A percentile compares a stretch with the other conserved stretches of the same genome.
These are phyloP conservation scores for Tiaroga cobitis DNA, from an alignment of 2,797 vertebrate species.

Conservation along the genomic window DNA sequence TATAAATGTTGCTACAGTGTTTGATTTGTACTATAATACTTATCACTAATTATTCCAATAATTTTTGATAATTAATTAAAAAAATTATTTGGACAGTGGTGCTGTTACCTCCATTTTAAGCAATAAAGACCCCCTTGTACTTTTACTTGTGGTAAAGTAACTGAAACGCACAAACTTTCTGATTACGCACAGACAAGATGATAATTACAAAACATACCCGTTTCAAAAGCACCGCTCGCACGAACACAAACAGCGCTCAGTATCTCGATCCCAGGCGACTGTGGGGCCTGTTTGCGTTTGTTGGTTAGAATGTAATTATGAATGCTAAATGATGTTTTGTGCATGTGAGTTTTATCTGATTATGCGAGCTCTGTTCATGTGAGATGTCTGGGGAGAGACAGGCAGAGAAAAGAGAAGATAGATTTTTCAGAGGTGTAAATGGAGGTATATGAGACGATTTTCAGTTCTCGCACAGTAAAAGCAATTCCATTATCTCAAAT, in stretches of 20 bases:
- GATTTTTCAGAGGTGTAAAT: constrained; percentile 29
- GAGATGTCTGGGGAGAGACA: constrained; percentile 30
- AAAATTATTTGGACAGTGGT: neutral
- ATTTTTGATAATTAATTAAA: neutral
- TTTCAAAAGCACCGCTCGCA: constrained; percentile 1
- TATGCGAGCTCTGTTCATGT: constrained; percentile 46
- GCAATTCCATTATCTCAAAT: constrained; percentile 27
- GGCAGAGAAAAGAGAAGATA: constrained; percentile 26
- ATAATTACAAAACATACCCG: constrained; percentile 4
- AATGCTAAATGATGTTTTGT: constrained; percentile 45
- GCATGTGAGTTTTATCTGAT: constrained; percentile 48
- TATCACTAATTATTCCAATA: neutral
- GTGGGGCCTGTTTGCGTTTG: constrained; percentile 22
- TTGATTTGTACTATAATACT: neutral
- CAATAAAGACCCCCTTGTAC: too few species aligned
- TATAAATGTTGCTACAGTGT: constrained; percentile 1
- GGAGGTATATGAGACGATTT: constrained; percentile 9
- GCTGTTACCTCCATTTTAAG: neutral
- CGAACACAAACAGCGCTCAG: neutral
- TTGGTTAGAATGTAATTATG: constrained; percentile 41
- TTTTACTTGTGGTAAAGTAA: neutral
- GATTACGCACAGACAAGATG: neutral
- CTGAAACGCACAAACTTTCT: neutral
- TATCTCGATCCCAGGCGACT: neutral
- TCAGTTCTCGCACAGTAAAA: constrained; percentile 17